Evolutionary conservation across 2,113 vertebrate genomes (phyloP), one percentile per base, ranked within the genome.

Genomic region (Dasyprocta punctata): DNA sequence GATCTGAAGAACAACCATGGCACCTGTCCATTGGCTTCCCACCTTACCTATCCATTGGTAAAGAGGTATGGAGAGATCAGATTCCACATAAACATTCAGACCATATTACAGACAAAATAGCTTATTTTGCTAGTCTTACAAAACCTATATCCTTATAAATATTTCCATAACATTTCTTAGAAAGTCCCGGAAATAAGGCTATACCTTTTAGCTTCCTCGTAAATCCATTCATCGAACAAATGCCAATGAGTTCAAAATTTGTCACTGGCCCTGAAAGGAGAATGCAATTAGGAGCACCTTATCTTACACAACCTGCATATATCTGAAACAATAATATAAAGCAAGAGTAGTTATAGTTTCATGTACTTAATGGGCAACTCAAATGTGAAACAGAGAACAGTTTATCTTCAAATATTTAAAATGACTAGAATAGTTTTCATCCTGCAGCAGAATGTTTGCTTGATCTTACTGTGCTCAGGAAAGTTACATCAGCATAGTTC

Each of bases 261-360:
- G 20, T 16, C 3, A 8, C 47, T 54, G 7, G 22, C 19, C 80
- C 28, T 71, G 28, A 60, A 82, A 33, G 9, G 67, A 20, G 49
- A 87, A 30, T 65, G 10, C 11, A 49, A 63, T 78, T 36, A 8
- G 44, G 30, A 92, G 1, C 0, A 12, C 14, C 36, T 83, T 28
- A 61, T 28, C 1, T 69, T 56, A 30, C 5, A 12, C 4, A 36
- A 41, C 11, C 6, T 54, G 28, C 22, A 38, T 71, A 4, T 8
- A 41, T 30, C 4, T 30, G 38, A 58, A 14, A 67, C 13, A 52
- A 5, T 16, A 69, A 16, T 44, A 33, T 63, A 56, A 81, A 44
- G 17, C 28, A 22, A 17, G 7, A 28, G 78, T 1, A 2, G 0
- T 4, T 7, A 1, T 44, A 44, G 3, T 44, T 33, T 47, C 36